Evolutionary conservation across 1,140 invertebrate genomes (phyloP).

Genomic region (Musca vetustissima): DNA sequence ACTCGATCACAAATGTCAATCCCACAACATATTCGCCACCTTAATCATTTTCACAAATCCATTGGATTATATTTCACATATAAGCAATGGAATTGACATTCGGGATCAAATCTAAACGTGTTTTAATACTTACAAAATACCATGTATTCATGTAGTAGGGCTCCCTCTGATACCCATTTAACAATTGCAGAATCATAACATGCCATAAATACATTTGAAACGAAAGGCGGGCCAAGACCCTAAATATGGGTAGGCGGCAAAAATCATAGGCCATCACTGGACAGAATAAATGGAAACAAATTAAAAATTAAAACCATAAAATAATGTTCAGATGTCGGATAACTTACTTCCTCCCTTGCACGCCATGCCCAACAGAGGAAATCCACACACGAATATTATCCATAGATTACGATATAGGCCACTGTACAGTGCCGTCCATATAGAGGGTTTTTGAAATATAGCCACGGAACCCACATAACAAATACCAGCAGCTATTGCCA

Average conservation of each 20-base stretch:
- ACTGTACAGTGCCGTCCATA: slow-evolving; percentile 48
- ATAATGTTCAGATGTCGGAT: no score
- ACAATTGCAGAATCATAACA: slow-evolving; percentile 30
- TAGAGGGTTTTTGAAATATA: slow-evolving; percentile 40
- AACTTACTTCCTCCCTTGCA: slow-evolving; percentile 46
- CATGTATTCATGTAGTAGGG: slow-evolving; percentile 35
- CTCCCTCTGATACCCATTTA: slow-evolving; percentile 37
- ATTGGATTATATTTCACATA: no score
- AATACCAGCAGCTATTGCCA: slow-evolving; percentile 29
- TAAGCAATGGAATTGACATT: no score
- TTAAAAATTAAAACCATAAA: neutral
- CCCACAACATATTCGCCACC: no score
- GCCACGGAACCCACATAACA: slow-evolving; percentile 42
- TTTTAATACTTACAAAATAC: neutral
- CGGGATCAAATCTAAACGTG: no score
- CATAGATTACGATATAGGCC: slow-evolving; percentile 42
- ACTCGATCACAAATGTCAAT: no score
- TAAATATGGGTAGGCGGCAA: slow-evolving; percentile 37
- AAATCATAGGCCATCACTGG: slow-evolving; percentile 40
- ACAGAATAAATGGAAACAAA: neutral
- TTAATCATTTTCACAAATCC: no score
- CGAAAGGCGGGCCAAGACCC: slow-evolving; percentile 42
- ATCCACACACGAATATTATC: slow-evolving; percentile 36
- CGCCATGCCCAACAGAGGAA: slow-evolving; percentile 37
- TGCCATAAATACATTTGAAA: slow-evolving; percentile 48